Evolutionary conservation across 2,888 invertebrate species (phyloP).

Genomic region (Proisotoma minuta): DNA sequence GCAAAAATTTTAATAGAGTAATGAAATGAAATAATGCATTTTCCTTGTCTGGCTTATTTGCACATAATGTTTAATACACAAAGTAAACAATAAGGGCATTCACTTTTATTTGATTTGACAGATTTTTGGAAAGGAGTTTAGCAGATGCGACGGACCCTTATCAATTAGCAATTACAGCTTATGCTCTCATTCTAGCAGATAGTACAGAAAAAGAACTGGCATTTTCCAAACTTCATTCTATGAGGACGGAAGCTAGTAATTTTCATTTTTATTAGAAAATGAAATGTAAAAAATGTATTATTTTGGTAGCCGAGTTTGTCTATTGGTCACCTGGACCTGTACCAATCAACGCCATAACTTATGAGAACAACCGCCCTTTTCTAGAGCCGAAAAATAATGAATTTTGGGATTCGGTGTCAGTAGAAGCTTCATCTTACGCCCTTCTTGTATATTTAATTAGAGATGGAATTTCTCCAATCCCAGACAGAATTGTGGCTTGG

Average conservation of each 20-base stretch:
- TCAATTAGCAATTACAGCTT: conserved; percentile 54
- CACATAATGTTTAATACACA: no score
- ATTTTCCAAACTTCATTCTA: conserved; percentile 49
- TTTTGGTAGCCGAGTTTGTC: conserved; percentile 50
- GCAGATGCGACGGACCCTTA: conserved; percentile 52
- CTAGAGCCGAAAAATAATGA: conserved; percentile 52
- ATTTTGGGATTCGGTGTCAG: conserved; percentile 54
- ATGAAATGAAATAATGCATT: no score
- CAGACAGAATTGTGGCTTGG: conserved; percentile 53
- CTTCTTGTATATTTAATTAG: conserved; percentile 53
- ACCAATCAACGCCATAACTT: conserved; percentile 48
- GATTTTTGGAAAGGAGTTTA: conserved; percentile 51
- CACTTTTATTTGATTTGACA: conserved; percentile 15
- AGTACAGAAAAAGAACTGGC: conserved; percentile 52
- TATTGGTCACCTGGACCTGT: conserved; percentile 52
- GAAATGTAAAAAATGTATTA: neutral
- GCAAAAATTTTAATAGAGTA: neutral
- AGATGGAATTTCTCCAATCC: conserved; percentile 51
- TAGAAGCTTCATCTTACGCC: conserved; percentile 57
- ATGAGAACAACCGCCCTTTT: conserved; percentile 53
- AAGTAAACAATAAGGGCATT: neutral
- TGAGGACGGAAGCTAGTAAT: conserved; percentile 49
- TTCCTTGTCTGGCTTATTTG: neutral
- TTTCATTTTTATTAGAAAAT: conserved; percentile 2
- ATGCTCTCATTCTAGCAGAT: conserved; percentile 53